A percentile compares a stretch with the other conserved stretches of the same genome.
Evolutionary conservation across 2,888 invertebrate species (phyloP).

Genomic region (Nasonia oneida): DNA sequence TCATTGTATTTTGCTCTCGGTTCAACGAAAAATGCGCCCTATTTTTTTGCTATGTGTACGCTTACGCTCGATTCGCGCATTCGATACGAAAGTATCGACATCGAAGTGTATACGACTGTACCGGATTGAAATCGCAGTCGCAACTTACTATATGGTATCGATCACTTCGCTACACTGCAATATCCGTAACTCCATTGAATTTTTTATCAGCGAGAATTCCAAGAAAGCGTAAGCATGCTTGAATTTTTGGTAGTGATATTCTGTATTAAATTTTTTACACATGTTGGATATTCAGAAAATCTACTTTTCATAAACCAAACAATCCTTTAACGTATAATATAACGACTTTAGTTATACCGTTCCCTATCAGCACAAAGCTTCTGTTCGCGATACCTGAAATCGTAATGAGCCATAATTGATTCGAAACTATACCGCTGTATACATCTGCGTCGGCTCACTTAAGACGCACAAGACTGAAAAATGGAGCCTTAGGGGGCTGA

Average conservation of each 20-base stretch:
- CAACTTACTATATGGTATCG: not conserved
- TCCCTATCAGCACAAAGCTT: not conserved
- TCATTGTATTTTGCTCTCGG: conserved; percentile 11
- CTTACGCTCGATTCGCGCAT: not conserved
- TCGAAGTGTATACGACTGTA: conserved; percentile 7
- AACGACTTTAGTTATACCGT: not conserved
- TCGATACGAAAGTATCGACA: not conserved
- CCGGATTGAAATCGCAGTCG: not conserved
- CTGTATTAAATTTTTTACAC: not conserved
- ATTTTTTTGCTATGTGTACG: not conserved
- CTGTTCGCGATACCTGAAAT: not conserved
- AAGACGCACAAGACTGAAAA: not conserved
- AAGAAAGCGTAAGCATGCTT: not conserved
- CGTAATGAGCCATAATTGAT: not conserved
- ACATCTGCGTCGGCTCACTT: not conserved
- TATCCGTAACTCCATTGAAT: conserved; percentile 35
- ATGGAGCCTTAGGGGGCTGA: not conserved
- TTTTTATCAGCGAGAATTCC: conserved; percentile 36
- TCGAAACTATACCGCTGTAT: not conserved
- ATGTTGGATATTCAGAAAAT: no score
- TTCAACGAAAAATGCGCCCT: not conserved
- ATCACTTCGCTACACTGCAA: conserved; percentile 32
- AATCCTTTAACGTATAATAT: no score
- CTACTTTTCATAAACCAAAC: no score
- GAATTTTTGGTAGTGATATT: not conserved